A percentile compares a stretch with the other conserved stretches of the same genome.
Evolutionary conservation across 1,140 invertebrate genomes (phyloP).

Genomic region (Diprion similis): DNA sequence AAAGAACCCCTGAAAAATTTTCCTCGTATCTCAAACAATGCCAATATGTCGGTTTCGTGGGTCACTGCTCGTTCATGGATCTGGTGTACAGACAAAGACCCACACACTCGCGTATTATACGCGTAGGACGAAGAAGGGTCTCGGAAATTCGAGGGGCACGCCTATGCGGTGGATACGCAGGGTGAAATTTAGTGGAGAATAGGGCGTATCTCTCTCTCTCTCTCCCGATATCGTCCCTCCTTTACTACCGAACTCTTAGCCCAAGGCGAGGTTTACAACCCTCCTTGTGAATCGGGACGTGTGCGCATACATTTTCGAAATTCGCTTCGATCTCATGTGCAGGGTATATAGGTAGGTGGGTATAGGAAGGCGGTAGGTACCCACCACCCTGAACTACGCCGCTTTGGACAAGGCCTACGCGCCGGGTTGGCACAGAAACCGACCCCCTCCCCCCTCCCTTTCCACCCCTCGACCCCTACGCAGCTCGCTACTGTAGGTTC

Average conservation of each 20-base stretch:
- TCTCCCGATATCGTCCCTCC: background rate
- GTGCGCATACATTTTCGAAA: slow-evolving; percentile 55
- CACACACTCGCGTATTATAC: slow-evolving; percentile 8
- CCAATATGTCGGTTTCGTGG: slow-evolving; percentile 53
- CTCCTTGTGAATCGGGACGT: slow-evolving; percentile 55
- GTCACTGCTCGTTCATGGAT: slow-evolving; percentile 43
- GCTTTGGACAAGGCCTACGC: background rate
- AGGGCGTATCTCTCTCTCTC: slow-evolving; percentile 34
- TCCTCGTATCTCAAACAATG: slow-evolving; percentile 50
- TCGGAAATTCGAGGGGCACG: slow-evolving; percentile 22
- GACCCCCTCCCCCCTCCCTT: too few relatives aligned
- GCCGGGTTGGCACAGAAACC: too few relatives aligned
- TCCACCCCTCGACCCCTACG: too few relatives aligned
- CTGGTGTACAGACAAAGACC: slow-evolving; percentile 22
- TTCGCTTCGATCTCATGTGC: slow-evolving; percentile 26
- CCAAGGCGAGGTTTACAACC: slow-evolving; percentile 53
- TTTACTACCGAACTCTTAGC: slow-evolving; percentile 38
- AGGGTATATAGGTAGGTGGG: background rate
- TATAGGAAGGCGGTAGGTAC: too few relatives aligned
- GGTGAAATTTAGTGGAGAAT: slow-evolving; percentile 50
- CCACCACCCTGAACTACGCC: background rate
- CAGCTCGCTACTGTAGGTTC: background rate
- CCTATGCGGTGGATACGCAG: slow-evolving; percentile 32
- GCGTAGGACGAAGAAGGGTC: slow-evolving; percentile 12
- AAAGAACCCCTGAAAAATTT: background rate